A percentile compares a stretch with the other conserved stretches of the same genome.
These are phyloP conservation scores for Plusia festucae DNA, from an alignment of 2,888 invertebrate genomes.

Conservation along the genomic window DNA sequence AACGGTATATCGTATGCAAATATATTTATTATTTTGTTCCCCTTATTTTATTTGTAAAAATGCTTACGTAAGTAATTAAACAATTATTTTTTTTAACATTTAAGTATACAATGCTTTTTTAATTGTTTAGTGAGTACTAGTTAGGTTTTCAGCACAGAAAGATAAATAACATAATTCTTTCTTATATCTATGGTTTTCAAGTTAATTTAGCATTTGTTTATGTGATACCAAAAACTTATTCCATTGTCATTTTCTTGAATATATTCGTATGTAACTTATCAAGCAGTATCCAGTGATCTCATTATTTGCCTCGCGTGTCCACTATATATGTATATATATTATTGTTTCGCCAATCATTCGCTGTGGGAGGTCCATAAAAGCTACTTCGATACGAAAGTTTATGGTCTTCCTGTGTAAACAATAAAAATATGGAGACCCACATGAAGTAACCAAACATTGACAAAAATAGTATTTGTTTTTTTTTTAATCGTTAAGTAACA, in stretches of 20 bases:
- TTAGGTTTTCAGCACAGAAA: too few species aligned
- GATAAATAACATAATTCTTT: too few species aligned
- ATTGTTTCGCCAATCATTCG: conserved; percentile 53
- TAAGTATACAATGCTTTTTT: too few species aligned
- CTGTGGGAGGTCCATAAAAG: conserved; percentile 51
- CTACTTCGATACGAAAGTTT: conserved; percentile 39
- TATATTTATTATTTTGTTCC: conserved; percentile 37
- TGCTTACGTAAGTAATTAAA: conserved; percentile 23
- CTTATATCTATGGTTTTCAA: too few species aligned
- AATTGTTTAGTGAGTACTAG: too few species aligned
- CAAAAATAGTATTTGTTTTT: background rate
- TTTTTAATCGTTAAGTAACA: background rate
- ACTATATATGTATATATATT: conserved; percentile 50
- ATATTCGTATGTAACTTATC: background rate
- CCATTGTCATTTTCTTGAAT: too few species aligned
- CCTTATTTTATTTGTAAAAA: conserved; percentile 18
- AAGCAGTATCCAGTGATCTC: conserved; percentile 24
- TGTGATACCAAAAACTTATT: too few species aligned
- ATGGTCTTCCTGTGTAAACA: conserved; percentile 17
- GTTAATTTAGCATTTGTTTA: too few species aligned
- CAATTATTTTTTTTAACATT: background rate
- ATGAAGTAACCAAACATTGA: background rate
- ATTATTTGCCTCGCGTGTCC: conserved; percentile 46
- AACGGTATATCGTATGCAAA: conserved; percentile 22
- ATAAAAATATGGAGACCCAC: background rate